A percentile compares a stretch with the other conserved stretches of the same genome.
Conservation (phyloP, 2,797 vertebrate species). For the Anguilla megastoma region DNA sequence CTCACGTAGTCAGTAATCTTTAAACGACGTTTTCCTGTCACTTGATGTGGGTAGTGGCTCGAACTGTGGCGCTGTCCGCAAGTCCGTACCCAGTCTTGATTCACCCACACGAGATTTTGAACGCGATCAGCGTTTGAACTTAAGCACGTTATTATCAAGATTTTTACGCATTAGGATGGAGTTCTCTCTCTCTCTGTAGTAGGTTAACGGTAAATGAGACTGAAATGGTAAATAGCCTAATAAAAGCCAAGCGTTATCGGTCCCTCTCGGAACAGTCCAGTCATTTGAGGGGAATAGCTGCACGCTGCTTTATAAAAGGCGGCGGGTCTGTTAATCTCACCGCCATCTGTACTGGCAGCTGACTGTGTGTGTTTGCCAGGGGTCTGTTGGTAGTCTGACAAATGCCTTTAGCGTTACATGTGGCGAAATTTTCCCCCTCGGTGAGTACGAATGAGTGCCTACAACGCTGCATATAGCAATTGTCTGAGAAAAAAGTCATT, state of each 20-base stretch:
- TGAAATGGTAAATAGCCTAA: constrained; percentile 76
- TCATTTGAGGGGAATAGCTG: constrained; percentile 71
- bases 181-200: constrained; percentile 79
- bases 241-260: constrained; percentile 76
- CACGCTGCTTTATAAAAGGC: constrained; percentile 79
- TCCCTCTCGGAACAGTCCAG: constrained; percentile 73
- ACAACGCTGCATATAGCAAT: neutral
- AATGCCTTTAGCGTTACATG: constrained; percentile 81
- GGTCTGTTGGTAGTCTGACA: constrained; percentile 79
- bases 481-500: constrained; percentile 53
- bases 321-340: constrained; percentile 76
- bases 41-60: neutral
- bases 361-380: constrained; percentile 81
- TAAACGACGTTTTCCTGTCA: neutral
- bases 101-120: constrained; percentile 79
- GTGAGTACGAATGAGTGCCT: constrained; percentile 67
- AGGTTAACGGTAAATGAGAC: constrained; percentile 85
- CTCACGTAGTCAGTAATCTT: constrained; percentile 17
- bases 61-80: constrained; percentile 50
- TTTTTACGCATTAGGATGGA: constrained; percentile 78
- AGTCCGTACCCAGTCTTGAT: constrained; percentile 74
- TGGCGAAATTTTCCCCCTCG: constrained; percentile 81
- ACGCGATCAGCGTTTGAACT: constrained; percentile 67
- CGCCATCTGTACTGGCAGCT: constrained; percentile 81
- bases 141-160: constrained; percentile 81